These are phyloP conservation scores for Phenganax stokvisi DNA, from an alignment of 92 coral and sea anemone genomes.

Conservation along the genomic window DNA sequence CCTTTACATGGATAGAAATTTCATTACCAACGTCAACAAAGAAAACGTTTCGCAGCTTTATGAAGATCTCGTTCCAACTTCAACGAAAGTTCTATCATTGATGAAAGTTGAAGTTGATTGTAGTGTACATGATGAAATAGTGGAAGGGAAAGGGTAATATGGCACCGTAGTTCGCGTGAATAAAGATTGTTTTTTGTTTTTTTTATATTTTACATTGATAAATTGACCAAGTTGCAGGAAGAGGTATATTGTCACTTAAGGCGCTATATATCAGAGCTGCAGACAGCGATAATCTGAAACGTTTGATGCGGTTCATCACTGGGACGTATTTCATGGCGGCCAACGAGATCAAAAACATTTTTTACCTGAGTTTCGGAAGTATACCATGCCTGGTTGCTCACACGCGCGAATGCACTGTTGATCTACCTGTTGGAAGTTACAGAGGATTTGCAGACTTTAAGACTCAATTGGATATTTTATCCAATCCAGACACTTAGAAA, in stretches of 20 bases:
- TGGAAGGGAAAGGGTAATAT: too few species aligned
- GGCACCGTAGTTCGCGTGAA: too few species aligned
- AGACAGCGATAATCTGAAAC: slow-evolving; percentile 4
- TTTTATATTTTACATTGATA: too few species aligned
- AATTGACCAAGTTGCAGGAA: slow-evolving; percentile 8
- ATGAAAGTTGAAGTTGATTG: not conserved
- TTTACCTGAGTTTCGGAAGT: not conserved
- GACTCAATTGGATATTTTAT: slow-evolving; percentile 1
- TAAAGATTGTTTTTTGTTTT: too few species aligned
- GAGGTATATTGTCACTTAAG: not conserved
- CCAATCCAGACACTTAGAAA: not conserved
- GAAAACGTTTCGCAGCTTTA: slow-evolving; percentile 5
- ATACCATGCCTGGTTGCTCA: slow-evolving; percentile 13
- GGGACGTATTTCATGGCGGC: slow-evolving; percentile 1
- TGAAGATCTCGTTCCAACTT: not conserved
- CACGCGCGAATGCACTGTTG: not conserved
- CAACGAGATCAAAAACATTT: not conserved
- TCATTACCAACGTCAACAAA: not conserved
- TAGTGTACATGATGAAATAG: too few species aligned
- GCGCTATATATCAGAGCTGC: not conserved
- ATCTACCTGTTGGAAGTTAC: slow-evolving; percentile 7
- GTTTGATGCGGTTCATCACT: slow-evolving; percentile 7
- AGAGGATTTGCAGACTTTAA: slow-evolving; percentile 5
- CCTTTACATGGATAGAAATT: not conserved
- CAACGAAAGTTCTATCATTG: not conserved